Base-by-base conservation (phyloP, 1,140 invertebrate genomes). In the Physella acuta region DNA sequence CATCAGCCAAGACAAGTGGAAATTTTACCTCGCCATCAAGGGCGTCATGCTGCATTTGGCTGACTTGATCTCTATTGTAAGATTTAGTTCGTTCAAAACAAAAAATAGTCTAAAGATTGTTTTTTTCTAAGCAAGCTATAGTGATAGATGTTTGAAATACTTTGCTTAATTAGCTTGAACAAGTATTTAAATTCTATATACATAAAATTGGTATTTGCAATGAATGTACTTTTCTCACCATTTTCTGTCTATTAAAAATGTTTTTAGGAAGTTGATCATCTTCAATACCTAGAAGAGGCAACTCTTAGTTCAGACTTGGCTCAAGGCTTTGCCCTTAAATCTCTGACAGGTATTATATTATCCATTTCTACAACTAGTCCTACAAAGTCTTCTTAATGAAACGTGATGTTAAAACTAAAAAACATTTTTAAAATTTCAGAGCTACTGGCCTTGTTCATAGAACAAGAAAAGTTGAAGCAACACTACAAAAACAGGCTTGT, bases 291-390 rank as follows among this genome's bases (percentile, higher is more conserved):
- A 36, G 83, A 85, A 60, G 82, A 82, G 78, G 94, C 92, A 17
- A 96, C 94, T 0, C 86, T 98, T 0, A 97, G 93, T 8, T 97
- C 94, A 0, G 94, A 98, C 85, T 86, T 99, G 0, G 92, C 94
- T 5, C 93, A 97, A 88, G 96, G 91, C 87, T 85, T 79, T 75
- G 82, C 82, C n/a, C 73, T 85, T 3, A 82, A 83, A 56, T 78
- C 82, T 16, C 76, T 84, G 5, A 82, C 79, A 68, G 76, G 81
- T 81, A 75, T 14, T n/a, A 44, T n/a, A n/a, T n/a, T n/a, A n/a
- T n/a, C n/a, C n/a, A n/a, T n/a, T n/a, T n/a, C n/a, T n/a, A n/a
- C n/a, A n/a, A n/a, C n/a, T n/a, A n/a, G n/a, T n/a, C n/a, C n/a
- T n/a, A n/a, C n/a, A n/a, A n/a, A n/a, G n/a, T n/a, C n/a, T n/a